phyloP scores from a whole-genome alignment of 2,888 invertebrate genomes.

The Uloborus plumipes region DNA sequence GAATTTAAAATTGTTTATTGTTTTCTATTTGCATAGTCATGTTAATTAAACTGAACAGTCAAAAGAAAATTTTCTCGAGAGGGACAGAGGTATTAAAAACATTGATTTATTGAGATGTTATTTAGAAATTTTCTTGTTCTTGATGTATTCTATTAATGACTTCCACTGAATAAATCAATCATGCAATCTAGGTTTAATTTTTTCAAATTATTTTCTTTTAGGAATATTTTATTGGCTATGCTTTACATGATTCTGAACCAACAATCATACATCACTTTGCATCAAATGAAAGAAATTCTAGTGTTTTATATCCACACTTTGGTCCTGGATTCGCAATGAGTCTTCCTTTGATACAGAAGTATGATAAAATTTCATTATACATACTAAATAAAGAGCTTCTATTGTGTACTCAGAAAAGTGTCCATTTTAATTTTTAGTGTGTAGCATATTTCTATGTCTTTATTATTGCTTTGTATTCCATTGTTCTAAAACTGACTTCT shows the following conservation, averaged over 20 bases:
- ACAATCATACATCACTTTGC: constrained; percentile 94
- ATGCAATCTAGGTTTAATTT: background rate
- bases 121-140: background rate
- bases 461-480: too few species aligned
- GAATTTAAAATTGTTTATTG: too few species aligned
- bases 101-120: too few species aligned
- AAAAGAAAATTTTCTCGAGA: too few species aligned
- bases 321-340: constrained; percentile 50
- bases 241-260: constrained; percentile 82
- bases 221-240: constrained; percentile 83
- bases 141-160: background rate
- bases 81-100: too few species aligned
- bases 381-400: background rate
- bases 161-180: background rate
- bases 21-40: too few species aligned
- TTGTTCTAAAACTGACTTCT: too few species aligned
- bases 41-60: too few species aligned
- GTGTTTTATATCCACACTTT: constrained; percentile 52
- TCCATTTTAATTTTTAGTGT: background rate
- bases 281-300: constrained; percentile 75
- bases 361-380: background rate
- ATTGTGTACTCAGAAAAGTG: background rate
- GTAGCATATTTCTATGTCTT: background rate
- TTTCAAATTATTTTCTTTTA: constrained; percentile 68
- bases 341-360: constrained; percentile 31